Conservation (phyloP, 2,888 invertebrate genomes). For the Drosophila setosimentum region DNA sequence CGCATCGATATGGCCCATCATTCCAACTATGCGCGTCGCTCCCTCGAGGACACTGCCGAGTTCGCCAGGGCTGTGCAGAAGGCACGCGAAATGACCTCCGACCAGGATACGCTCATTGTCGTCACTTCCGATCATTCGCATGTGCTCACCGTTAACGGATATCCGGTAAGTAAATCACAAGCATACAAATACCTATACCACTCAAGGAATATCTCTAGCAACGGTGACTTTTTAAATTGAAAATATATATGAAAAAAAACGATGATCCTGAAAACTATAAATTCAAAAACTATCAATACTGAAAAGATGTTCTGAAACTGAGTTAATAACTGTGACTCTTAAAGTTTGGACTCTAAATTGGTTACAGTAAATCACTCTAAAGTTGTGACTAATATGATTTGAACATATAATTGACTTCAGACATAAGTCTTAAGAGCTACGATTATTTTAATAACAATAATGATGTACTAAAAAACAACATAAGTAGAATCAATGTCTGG, state of each 20-base stretch:
- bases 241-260: too few species aligned
- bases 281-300: background rate
- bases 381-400: too few species aligned
- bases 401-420: too few species aligned
- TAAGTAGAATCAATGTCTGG: background rate
- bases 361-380: too few species aligned
- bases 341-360: too few species aligned
- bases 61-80: constrained; percentile 90
- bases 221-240: too few species aligned
- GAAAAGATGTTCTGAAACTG: background rate
- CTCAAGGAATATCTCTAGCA: background rate
- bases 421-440: too few species aligned
- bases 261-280: too few species aligned
- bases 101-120: constrained; percentile 91
- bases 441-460: background rate
- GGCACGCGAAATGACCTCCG: constrained; percentile 88
- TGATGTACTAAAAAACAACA: background rate
- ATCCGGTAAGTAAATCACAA: constrained; percentile 87
- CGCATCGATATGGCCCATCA: constrained; percentile 87
- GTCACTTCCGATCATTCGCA: constrained; percentile 94
- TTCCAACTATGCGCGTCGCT: constrained; percentile 88
- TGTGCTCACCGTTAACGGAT: constrained; percentile 91
- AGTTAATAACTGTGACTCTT: background rate
- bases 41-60: constrained; percentile 93
- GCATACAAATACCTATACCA: background rate